A percentile compares a stretch with the other conserved stretches of the same genome.
Conservation (phyloP, 2,113 vertebrate species). For the Delphinapterus leucas region DNA sequence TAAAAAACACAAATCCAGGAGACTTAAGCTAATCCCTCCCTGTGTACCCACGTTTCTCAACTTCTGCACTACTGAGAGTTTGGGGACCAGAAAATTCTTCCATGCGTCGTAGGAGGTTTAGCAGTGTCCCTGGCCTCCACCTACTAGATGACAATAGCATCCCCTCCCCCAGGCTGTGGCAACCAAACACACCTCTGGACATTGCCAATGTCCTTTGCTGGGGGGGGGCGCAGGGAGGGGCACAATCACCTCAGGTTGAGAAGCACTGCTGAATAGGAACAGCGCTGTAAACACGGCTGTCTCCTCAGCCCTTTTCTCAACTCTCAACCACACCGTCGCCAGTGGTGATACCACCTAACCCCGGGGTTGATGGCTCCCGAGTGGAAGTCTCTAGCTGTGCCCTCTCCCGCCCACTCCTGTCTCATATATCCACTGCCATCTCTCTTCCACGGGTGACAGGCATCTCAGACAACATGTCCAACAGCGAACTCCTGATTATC, state of each 20-base stretch:
- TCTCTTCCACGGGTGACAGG: neutral
- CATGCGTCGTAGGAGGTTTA: neutral
- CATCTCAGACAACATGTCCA: neutral
- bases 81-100: neutral
- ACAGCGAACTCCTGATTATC: neutral
- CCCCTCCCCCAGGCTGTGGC: neutral
- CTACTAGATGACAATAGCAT: neutral
- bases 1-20: neutral
- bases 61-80: neutral
- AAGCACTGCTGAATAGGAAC: neutral
- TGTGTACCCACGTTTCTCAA: neutral
- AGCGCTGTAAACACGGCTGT: neutral
- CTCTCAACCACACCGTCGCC: neutral
- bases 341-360: neutral
- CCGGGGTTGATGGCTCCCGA: neutral
- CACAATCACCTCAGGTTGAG: neutral
- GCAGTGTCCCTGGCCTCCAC: neutral
- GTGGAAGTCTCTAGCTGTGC: neutral
- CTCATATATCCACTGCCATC: neutral
- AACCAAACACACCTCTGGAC: neutral
- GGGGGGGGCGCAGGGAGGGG: too few relatives aligned
- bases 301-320: neutral
- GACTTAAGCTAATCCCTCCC: neutral
- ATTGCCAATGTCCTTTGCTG: neutral
- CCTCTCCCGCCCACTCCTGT: neutral